A percentile compares a stretch with the other conserved stretches of the same genome.
Evolutionary conservation across 2,797 vertebrate species (phyloP).

Genomic region (Sebastes hopkinsi): DNA sequence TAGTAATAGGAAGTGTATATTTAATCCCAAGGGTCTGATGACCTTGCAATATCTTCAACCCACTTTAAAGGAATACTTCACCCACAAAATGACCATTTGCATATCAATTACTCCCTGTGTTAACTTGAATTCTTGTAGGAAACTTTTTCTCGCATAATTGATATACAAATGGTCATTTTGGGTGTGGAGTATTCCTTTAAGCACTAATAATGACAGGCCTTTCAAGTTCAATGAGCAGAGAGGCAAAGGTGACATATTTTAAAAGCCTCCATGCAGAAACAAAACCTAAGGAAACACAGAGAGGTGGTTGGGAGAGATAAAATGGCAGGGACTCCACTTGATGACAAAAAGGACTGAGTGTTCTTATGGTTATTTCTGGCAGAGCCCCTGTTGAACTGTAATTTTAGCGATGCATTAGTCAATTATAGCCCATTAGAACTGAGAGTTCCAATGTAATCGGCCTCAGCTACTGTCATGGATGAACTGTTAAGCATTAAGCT

Average conservation of each 20-base stretch:
- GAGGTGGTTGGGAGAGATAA: background rate
- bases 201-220: background rate
- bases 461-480: background rate
- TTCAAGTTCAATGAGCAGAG: background rate
- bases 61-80: no score
- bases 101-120: no score
- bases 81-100: no score
- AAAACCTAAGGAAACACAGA: no score
- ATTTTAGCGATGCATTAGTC: background rate
- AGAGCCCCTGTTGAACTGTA: background rate
- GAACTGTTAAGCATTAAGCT: background rate
- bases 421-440: background rate
- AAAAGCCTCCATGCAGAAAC: no score
- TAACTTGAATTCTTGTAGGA: no score
- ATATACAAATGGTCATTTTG: no score
- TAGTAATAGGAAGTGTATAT: background rate
- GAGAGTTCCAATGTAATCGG: background rate
- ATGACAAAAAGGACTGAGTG: background rate
- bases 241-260: no score
- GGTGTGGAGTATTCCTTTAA: background rate
- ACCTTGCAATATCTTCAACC: background rate
- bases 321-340: conserved; percentile 7
- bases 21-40: background rate
- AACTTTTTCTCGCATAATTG: no score
- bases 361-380: background rate